Percentiles rank a stretch among this genome's conserved stretches.
These are phyloP conservation scores for Phyllotis vaccarum DNA, from an alignment of 2,797 vertebrate genomes.

Conservation along the genomic window DNA sequence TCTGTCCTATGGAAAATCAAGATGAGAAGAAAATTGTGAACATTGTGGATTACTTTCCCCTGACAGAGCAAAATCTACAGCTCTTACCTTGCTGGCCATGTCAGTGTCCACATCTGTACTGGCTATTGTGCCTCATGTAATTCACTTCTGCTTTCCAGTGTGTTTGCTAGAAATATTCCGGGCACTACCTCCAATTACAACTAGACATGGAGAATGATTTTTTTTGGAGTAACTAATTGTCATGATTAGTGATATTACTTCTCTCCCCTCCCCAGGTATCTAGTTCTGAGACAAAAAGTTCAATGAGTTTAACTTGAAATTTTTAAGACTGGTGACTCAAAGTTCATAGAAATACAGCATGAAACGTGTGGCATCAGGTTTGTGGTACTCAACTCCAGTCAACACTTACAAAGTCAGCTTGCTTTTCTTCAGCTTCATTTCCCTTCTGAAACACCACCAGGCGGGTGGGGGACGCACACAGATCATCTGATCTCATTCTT, in stretches of 20 bases:
- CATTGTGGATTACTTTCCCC: neutral
- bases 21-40: neutral
- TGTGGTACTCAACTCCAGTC: neutral
- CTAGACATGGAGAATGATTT: neutral
- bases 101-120: neutral
- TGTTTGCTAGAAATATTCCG: neutral
- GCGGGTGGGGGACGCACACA: neutral
- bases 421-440: slow-evolving; percentile 62
- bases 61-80: neutral
- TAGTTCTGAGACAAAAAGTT: neutral
- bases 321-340: neutral
- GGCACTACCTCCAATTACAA: neutral
- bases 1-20: neutral
- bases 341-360: neutral
- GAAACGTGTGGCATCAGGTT: neutral
- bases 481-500: slow-evolving; percentile 57
- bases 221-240: neutral
- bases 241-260: neutral
- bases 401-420: neutral
- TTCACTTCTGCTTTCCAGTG: neutral
- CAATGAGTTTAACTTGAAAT: neutral
- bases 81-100: neutral
- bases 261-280: no score
- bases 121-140: neutral
- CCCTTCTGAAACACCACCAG: slow-evolving; percentile 55